A percentile compares a stretch with the other conserved stretches of the same genome.
Evolutionary conservation across 2,797 vertebrate species (phyloP).

Genomic region (Brachyalestes nurse): DNA sequence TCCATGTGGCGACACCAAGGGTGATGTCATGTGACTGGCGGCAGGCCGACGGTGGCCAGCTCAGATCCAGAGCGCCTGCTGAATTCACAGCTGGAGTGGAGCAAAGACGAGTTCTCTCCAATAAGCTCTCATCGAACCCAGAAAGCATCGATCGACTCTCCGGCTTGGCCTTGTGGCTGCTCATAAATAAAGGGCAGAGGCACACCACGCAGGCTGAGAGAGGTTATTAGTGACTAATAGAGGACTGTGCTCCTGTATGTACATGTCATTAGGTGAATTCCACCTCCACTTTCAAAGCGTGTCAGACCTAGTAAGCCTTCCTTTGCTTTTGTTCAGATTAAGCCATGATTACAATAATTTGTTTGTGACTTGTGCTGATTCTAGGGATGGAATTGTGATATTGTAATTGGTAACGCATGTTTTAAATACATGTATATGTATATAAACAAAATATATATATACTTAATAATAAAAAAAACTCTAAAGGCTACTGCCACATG

Average conservation of each 20-base stretch:
- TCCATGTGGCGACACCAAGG: constrained; percentile 15
- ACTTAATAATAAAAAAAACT: no score
- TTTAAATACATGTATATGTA: no score
- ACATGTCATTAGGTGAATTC: constrained; percentile 66
- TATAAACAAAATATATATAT: no score
- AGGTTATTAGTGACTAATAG: constrained; percentile 72
- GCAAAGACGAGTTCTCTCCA: constrained; percentile 69
- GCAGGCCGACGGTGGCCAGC: neutral
- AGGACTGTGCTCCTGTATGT: constrained; percentile 63
- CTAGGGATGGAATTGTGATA: no score
- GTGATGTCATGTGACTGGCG: constrained; percentile 22
- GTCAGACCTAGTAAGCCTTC: neutral
- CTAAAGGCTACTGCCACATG: no score
- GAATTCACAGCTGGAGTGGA: constrained; percentile 74
- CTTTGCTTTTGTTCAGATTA: neutral
- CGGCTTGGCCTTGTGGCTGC: constrained; percentile 74
- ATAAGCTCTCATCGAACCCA: constrained; percentile 66
- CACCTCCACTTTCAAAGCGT: constrained; percentile 50
- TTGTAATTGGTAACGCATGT: no score
- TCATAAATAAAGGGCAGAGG: constrained; percentile 76
- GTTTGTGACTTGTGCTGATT: no score
- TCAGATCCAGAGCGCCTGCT: constrained; percentile 61
- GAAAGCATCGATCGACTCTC: constrained; percentile 79
- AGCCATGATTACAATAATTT: no score
- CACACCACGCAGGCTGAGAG: constrained; percentile 65